These are phyloP conservation scores for Dryobota labecula DNA, from an alignment of 2,888 invertebrate species.

Conservation along the genomic window DNA sequence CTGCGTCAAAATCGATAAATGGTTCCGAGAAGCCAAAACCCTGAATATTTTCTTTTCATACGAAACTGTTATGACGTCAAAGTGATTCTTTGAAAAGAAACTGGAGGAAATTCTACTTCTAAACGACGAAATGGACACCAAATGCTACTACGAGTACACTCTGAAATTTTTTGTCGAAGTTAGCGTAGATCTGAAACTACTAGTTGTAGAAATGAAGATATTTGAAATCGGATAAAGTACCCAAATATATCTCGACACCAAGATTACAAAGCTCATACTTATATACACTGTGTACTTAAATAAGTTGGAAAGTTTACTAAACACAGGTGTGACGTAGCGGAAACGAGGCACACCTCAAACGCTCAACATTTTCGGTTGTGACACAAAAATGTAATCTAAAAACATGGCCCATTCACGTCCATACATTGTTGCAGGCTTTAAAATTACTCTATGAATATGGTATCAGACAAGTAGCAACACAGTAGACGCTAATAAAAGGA, in stretches of 20 bases:
- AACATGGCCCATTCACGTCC: conserved; percentile 7
- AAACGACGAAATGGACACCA: background rate
- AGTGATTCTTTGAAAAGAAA: background rate
- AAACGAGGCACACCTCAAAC: conserved; percentile 57
- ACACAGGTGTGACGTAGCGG: conserved; percentile 49
- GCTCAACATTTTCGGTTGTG: conserved; percentile 50
- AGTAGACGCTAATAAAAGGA: conserved; percentile 74
- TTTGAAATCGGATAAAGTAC: conserved; percentile 5
- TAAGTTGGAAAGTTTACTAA: conserved; percentile 57
- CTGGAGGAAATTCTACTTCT: background rate
- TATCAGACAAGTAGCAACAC: conserved; percentile 70
- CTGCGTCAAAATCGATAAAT: background rate
- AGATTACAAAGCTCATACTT: conserved; percentile 48
- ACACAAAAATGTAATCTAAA: conserved; percentile 52
- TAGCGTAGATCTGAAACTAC: background rate
- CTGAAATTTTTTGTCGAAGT: background rate
- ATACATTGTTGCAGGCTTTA: conserved; percentile 53
- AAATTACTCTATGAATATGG: conserved; percentile 63
- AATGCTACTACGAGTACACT: background rate
- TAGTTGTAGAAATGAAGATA: background rate
- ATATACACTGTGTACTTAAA: conserved; percentile 51
- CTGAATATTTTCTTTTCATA: background rate
- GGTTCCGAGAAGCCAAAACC: background rate
- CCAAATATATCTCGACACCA: conserved; percentile 20
- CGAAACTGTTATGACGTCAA: background rate